A percentile compares a stretch with the other conserved stretches of the same genome.
Evolutionary conservation across 2,888 invertebrate genomes (phyloP).

Genomic region (Melanostoma scalare): DNA sequence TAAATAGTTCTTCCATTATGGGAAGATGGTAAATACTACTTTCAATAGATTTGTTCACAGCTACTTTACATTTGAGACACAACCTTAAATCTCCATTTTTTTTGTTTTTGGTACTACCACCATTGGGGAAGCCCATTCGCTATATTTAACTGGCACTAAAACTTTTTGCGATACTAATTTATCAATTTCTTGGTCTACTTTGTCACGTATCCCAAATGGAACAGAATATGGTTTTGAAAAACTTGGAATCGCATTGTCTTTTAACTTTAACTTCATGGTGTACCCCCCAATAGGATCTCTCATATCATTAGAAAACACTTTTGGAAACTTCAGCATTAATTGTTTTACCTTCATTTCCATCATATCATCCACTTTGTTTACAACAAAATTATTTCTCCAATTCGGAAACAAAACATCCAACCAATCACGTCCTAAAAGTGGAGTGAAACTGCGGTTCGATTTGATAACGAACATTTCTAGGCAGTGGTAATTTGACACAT

Average conservation of each 20-base stretch:
- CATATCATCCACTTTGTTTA: constrained; percentile 28
- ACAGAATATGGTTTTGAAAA: constrained; percentile 48
- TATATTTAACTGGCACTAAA: constrained; percentile 16
- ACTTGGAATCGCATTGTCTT: constrained; percentile 30
- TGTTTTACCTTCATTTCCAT: constrained; percentile 23
- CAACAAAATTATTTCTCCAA: constrained; percentile 37
- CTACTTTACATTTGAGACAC: constrained; percentile 47
- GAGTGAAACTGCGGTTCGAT: constrained; percentile 21
- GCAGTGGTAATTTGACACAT: neutral
- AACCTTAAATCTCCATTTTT: constrained; percentile 29
- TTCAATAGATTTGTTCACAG: constrained; percentile 48
- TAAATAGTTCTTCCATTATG: constrained; percentile 49
- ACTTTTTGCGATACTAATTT: constrained; percentile 24
- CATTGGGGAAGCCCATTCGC: too few relatives aligned
- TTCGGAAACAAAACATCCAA: constrained; percentile 48
- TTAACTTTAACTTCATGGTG: constrained; percentile 23
- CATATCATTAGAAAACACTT: constrained; percentile 34
- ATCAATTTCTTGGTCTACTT: constrained; percentile 28
- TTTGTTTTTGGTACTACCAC: too few relatives aligned
- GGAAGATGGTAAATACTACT: constrained; percentile 50
- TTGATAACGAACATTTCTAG: constrained; percentile 15
- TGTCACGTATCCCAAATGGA: constrained; percentile 33
- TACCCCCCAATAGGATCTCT: constrained; percentile 10
- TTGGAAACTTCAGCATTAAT: constrained; percentile 24
- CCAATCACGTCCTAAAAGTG: constrained; percentile 45